These are phyloP conservation scores for Quadroppia sp. DNA, from an alignment of 2,888 invertebrate species.

Conservation along the genomic window DNA sequence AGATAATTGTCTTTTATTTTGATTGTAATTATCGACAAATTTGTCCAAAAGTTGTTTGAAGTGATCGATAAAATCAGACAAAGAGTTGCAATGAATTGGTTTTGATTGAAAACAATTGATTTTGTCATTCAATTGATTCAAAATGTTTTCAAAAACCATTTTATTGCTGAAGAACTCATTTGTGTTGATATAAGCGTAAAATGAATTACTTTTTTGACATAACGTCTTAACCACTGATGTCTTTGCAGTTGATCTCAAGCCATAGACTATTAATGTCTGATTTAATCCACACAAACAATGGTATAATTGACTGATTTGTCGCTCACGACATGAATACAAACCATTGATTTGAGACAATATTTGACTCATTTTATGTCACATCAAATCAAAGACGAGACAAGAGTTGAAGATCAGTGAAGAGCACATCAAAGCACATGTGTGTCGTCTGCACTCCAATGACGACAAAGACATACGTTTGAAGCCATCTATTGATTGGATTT, in stretches of 20 bases:
- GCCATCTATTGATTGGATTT: too few species aligned
- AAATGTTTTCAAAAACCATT: slow-evolving; percentile 5
- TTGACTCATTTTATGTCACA: not conserved
- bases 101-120: not conserved
- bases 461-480: too few species aligned
- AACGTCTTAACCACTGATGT: not conserved
- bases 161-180: not conserved
- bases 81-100: not conserved
- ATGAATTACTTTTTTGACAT: not conserved
- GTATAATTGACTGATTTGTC: not conserved
- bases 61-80: not conserved
- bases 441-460: too few species aligned
- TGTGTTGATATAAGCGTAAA: not conserved
- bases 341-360: not conserved
- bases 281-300: not conserved
- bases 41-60: not conserved
- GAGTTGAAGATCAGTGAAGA: not conserved
- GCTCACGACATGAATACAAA: not conserved
- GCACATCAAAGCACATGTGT: not conserved
- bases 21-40: not conserved
- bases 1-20: not conserved
- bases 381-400: too few species aligned
- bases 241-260: not conserved
- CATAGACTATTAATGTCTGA: not conserved
- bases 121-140: not conserved